Conservation (phyloP, 1,140 invertebrate species). For the Formica selysi region DNA sequence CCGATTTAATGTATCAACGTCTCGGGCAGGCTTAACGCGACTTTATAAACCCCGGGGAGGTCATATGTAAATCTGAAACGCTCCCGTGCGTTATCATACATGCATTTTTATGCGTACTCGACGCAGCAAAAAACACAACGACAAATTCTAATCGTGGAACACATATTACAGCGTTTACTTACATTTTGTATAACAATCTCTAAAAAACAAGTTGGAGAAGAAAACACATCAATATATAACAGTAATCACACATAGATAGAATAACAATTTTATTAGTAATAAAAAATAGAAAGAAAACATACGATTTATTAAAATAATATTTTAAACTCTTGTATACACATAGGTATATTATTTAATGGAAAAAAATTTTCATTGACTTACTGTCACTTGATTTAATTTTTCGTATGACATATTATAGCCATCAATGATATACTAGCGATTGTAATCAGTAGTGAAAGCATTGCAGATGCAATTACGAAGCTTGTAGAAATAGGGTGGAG, state of each 20-base stretch:
- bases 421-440: slow-evolving; percentile 2
- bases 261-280: background rate
- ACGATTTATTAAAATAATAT: background rate
- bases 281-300: background rate
- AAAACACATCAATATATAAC: background rate
- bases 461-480: background rate
- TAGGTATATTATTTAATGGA: background rate
- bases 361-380: background rate
- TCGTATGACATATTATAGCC: background rate
- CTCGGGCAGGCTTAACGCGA: slow-evolving; percentile 44
- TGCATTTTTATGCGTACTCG: slow-evolving; percentile 46
- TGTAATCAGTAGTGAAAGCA: background rate
- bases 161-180: slow-evolving; percentile 14
- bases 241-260: background rate
- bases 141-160: slow-evolving; percentile 11
- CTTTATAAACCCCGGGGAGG: slow-evolving; percentile 37
- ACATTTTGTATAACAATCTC: background rate
- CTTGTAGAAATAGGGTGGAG: slow-evolving; percentile 7
- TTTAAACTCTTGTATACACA: background rate
- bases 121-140: slow-evolving; percentile 25
- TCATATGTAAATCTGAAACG: slow-evolving; percentile 48
- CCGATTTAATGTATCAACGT: slow-evolving; percentile 63
- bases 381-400: background rate
- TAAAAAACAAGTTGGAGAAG: background rate
- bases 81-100: slow-evolving; percentile 45